These are phyloP conservation scores for Drosophila kanapiae DNA, from an alignment of 1,140 invertebrate genomes.

Conservation along the genomic window DNA sequence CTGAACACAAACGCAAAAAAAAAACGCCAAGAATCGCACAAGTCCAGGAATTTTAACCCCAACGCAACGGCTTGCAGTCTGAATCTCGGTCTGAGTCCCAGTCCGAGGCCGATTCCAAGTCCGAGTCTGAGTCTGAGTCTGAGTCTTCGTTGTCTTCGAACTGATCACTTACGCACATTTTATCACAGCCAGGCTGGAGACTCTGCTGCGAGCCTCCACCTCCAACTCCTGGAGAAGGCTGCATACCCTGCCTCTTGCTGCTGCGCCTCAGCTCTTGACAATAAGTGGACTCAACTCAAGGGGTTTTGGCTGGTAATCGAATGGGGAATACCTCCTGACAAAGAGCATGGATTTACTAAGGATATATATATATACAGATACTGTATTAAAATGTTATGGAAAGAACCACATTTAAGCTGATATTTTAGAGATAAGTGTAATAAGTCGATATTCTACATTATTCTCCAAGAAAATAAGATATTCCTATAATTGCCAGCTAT, in stretches of 20 bases:
- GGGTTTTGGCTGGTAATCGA: conserved; percentile 3
- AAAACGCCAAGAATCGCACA: conserved; percentile 53
- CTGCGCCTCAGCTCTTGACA: conserved; percentile 48
- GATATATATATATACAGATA: background rate
- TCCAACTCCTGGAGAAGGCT: conserved; percentile 19
- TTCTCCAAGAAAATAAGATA: too few relatives aligned
- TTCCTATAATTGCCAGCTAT: too few relatives aligned
- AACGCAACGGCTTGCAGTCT: conserved; percentile 50
- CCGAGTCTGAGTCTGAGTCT: conserved; percentile 5
- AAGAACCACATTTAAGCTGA: background rate
- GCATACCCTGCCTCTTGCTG: background rate
- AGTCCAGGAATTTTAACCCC: conserved; percentile 79
- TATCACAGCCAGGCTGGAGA: conserved; percentile 80
- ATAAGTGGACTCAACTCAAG: conserved; percentile 64
- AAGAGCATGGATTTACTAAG: too few relatives aligned
- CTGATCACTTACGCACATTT: conserved; percentile 81
- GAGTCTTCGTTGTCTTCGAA: conserved; percentile 46
- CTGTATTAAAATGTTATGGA: too few relatives aligned
- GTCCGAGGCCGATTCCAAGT: conserved; percentile 15
- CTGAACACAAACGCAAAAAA: background rate
- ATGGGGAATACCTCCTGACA: conserved; percentile 3
- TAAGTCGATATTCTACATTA: background rate
- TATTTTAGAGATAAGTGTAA: background rate
- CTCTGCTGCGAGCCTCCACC: conserved; percentile 50
- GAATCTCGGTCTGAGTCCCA: conserved; percentile 26